phyloP scores from a whole-genome alignment of 2,797 vertebrate genomes.

The Austrolebias charrua region DNA sequence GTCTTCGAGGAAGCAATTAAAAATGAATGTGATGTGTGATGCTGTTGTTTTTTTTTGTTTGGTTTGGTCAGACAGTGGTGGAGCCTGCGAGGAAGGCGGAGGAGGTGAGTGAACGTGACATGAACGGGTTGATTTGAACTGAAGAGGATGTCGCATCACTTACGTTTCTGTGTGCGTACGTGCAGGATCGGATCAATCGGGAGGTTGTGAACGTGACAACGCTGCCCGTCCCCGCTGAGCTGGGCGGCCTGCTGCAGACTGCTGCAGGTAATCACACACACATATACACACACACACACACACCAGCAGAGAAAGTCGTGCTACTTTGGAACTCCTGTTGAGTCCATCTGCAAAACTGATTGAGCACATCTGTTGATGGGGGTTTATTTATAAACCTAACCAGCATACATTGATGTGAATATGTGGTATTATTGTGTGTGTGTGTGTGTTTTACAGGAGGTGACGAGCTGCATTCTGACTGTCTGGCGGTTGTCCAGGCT shows the following conservation, averaged over 20 bases:
- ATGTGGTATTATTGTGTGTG: conserved; percentile 8
- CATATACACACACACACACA: conserved; percentile 3
- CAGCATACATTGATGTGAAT: background rate
- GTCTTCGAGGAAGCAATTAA: conserved; percentile 5
- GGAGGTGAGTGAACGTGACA: conserved; percentile 61
- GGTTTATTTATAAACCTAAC: background rate
- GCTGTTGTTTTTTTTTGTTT: conserved; percentile 45
- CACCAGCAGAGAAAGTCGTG: background rate
- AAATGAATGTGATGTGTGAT: conserved; percentile 47
- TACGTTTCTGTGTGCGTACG: background rate
- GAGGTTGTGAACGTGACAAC: conserved; percentile 78
- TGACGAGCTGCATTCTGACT: conserved; percentile 78
- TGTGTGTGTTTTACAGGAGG: conserved; percentile 71
- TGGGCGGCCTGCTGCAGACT: conserved; percentile 70
- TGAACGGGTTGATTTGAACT: conserved; percentile 1
- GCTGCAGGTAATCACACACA: conserved; percentile 64
- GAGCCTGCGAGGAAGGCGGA: conserved; percentile 71
- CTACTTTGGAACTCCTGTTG: conserved; percentile 2
- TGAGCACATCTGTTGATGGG: background rate
- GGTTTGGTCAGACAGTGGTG: conserved; percentile 71
- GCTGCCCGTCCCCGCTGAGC: conserved; percentile 75
- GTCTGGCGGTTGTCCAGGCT: conserved; percentile 82
- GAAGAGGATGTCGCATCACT: background rate
- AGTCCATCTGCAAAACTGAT: conserved; percentile 1
- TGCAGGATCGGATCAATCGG: conserved; percentile 76